Base-by-base conservation (phyloP, 2,113 vertebrate genomes). In the Gallinago media region DNA sequence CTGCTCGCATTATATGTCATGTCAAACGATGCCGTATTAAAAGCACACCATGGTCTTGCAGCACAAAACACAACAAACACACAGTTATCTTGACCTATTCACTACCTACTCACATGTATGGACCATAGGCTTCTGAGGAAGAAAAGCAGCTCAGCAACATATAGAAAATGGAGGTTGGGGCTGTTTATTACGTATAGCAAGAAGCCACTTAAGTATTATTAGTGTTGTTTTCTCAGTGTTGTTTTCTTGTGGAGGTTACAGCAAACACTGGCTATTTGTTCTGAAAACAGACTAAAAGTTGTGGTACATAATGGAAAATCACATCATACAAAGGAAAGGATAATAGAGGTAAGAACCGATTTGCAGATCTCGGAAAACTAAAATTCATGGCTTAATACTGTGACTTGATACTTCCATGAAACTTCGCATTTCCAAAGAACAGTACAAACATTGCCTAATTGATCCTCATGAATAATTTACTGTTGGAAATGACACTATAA, bases 401-500 rank as follows among this genome's bases (percentile, higher is more conserved):
- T 54, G 59, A 67, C 65, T 87, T 31, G 65, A 29, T 78, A 70
- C 54, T 91, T 85, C 31, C 25, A 67, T 20, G 67, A n/a, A 66
- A 89, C 56, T 66, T 89, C 32, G 4, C 65, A 67, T 96, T 91
- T 93, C 65, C 71, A 73, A 92, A 91, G 92, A 90, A 82, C 46
- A 65, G 79, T 56, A 91, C 80, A 96, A 95, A 95, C 73, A 76
- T 66, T 63, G 62, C 65, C 88, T 96, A 96, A 96, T 85, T 92
- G 94, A 92, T 91, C 67, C 66, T 54, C 76, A 96, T 95, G 58
- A 92, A 96, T 95, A 96, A 97, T 96, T 93, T 88, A 96, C 78
- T 34, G 47, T 29, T 68, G 54, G 55, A 85, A 91, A 92, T 89
- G 62, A 95, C 94, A 95, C 58, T 63, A 26, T 44, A 94, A 80